phyloP scores from a whole-genome alignment of 1,140 invertebrate genomes.

The Leguminivora glycinivorella region DNA sequence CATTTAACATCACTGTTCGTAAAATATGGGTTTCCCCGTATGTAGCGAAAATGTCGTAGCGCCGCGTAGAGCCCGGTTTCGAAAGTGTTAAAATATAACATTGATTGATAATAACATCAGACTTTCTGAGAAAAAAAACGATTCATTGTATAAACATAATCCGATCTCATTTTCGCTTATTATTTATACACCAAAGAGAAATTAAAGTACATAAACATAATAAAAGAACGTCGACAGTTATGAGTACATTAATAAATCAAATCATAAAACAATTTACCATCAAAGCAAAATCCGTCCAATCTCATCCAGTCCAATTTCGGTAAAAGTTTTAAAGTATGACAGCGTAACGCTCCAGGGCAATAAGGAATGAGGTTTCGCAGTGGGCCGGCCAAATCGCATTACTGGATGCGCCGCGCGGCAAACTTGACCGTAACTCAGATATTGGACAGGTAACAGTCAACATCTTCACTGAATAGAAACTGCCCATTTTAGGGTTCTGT shows the following conservation, averaged over 20 bases:
- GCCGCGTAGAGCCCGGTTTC: too few species aligned
- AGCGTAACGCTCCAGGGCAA: constrained; percentile 4
- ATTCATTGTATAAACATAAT: too few species aligned
- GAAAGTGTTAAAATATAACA: too few species aligned
- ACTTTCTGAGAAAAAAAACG: too few species aligned
- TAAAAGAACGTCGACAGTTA: too few species aligned
- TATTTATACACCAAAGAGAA: too few species aligned
- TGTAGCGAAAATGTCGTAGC: too few species aligned
- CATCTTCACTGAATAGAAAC: neutral
- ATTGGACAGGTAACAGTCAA: constrained; percentile 5
- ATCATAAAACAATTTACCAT: neutral
- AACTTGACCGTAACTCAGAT: neutral
- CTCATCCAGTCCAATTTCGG: constrained; percentile 1
- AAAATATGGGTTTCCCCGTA: too few species aligned
- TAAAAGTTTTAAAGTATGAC: constrained; percentile 10
- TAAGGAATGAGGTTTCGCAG: constrained; percentile 9
- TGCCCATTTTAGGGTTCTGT: neutral
- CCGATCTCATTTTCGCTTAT: too few species aligned
- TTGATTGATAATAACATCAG: too few species aligned
- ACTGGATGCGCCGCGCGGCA: constrained; percentile 5
- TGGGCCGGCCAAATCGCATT: neutral
- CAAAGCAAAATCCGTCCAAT: neutral
- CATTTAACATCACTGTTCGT: too few species aligned
- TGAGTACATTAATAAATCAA: neutral
- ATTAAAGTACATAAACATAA: too few species aligned